These are phyloP conservation scores for Lates calcarifer DNA, from an alignment of 2,113 vertebrate species.

Conservation along the genomic window DNA sequence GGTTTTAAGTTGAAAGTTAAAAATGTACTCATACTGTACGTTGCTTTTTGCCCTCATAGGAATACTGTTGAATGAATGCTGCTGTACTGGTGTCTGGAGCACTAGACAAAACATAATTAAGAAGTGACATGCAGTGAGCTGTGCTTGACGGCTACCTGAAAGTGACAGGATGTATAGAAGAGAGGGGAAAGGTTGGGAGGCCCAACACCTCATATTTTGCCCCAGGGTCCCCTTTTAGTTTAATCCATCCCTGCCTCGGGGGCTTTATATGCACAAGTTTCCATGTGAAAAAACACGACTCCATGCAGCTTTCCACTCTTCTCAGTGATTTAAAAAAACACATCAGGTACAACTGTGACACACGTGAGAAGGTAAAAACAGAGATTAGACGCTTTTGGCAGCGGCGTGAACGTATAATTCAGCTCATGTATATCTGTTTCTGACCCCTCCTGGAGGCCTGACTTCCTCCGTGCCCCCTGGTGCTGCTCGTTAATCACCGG, in stretches of 20 bases:
- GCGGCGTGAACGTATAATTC: background rate
- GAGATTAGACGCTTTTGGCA: background rate
- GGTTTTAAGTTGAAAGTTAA: too few relatives aligned
- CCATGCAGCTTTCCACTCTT: conserved; percentile 5
- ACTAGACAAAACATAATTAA: background rate
- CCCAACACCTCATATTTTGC: conserved; percentile 9
- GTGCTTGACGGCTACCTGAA: background rate
- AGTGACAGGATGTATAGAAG: background rate
- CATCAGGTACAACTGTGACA: conserved; percentile 7
- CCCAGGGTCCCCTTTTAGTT: conserved; percentile 4
- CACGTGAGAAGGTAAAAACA: background rate
- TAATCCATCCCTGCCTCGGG: conserved; percentile 1
- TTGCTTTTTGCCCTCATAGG: background rate
- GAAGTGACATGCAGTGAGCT: background rate
- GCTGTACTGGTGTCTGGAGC: too few relatives aligned
- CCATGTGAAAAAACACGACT: background rate
- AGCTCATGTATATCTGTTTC: conserved; percentile 11
- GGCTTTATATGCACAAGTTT: conserved; percentile 31
- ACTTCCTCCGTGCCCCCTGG: conserved; percentile 31
- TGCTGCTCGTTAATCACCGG: conserved; percentile 73
- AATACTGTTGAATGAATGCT: background rate
- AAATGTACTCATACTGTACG: too few relatives aligned
- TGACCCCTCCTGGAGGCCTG: conserved; percentile 31
- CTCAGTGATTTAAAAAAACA: background rate
- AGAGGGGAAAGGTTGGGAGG: background rate